Conservation (phyloP, 2,888 invertebrate species). For the Emmelina monodactyla region DNA sequence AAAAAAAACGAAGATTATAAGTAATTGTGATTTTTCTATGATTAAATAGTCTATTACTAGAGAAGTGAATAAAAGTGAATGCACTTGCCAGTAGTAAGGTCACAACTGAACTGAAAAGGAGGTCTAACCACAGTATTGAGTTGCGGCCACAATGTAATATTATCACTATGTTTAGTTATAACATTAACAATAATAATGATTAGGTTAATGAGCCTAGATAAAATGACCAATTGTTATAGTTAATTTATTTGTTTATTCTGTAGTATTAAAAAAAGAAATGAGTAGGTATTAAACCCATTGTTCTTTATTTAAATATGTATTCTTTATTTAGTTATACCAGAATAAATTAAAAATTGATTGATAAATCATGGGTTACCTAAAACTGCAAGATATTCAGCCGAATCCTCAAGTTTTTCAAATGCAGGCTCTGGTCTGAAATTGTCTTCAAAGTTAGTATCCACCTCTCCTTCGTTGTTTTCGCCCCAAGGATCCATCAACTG, state of each 20-base stretch:
- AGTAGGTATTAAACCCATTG: too few relatives aligned
- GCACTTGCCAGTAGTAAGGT: neutral
- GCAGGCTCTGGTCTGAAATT: conserved; percentile 53
- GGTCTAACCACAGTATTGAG: neutral
- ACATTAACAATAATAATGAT: neutral
- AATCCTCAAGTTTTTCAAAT: conserved; percentile 63
- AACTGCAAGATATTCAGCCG: conserved; percentile 70
- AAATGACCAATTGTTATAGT: neutral
- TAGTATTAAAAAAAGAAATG: too few relatives aligned
- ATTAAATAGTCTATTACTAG: too few relatives aligned
- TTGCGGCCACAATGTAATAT: neutral
- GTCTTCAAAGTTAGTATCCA: conserved; percentile 59
- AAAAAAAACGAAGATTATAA: too few relatives aligned
- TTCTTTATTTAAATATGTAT: too few relatives aligned
- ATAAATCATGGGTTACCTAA: conserved; percentile 59
- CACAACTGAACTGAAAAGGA: too few relatives aligned
- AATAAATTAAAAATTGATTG: conserved; percentile 10
- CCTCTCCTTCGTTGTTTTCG: conserved; percentile 2
- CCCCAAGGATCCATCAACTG: conserved; percentile 67
- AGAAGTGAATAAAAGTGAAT: neutral
- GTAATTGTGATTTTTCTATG: too few relatives aligned
- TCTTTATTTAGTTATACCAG: too few relatives aligned
- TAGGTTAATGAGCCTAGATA: neutral
- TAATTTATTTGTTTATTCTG: too few relatives aligned
- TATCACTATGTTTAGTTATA: neutral